Base-by-base conservation (phyloP, 2,797 vertebrate species). In the Peromyscus eremicus region DNA sequence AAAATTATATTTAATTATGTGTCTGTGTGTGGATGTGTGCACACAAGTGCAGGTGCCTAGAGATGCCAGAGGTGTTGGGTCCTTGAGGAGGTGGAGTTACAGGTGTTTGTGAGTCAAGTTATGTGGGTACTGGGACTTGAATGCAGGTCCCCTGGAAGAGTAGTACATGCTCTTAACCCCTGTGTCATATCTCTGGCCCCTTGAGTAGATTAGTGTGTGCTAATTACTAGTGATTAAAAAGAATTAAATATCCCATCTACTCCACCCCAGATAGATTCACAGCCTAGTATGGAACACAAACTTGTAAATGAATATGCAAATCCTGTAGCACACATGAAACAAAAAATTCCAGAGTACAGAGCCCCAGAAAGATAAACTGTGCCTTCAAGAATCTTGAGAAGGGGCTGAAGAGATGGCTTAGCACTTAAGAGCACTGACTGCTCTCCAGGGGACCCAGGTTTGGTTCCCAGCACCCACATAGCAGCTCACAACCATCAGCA, bases 281-380 rank as follows among this genome's bases (percentile, higher is more conserved):
- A 85, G 66, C 12, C 21, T 77, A 76, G 16, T 62, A 32, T 43
- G 12, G 21, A 66, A 49, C 3, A 27, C 32, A 49, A n/a, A n/a
- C 73, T 77, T 66, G 32, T 85, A 43, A 86, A 68, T 85, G 68
- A 85, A 85, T 70, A 70, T 70, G 84, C 84, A 62, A 60, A 82
- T 68, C 34, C 21, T 75, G 2, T 90, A 90, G 25, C 27, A 55
- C 21, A 19, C 34, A 40, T 13, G 68, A 85, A 96, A 70, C n/a
- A 77, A 86, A 94, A 29, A 80, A 80, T 43, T 60, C 10, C 37
- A 75, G 66, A 85, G 19, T 25, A 49, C 23, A 90, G 40, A 77
- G 52, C 4, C 87, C 57, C 40, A 32, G 49, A 70, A 29, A 7
- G 10, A 55, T 23, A 37, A 76, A 55, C 21, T 64, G 9, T 80